Base-by-base conservation (phyloP, 2,113 vertebrate genomes). In the Campylomormyrus numenius region DNA sequence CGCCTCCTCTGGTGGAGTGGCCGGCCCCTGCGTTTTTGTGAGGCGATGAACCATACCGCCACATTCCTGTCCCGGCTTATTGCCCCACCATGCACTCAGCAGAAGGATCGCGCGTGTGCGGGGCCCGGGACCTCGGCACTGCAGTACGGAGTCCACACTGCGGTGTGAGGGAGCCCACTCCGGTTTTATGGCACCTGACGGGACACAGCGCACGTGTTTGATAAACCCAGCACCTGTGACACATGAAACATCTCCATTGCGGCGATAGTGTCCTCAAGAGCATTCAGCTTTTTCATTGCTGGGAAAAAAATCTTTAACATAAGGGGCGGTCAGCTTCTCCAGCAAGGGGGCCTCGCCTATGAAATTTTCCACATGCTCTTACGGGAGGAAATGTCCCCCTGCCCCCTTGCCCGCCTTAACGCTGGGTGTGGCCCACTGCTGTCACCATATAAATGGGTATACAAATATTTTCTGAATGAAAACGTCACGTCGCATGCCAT, bases 391-490 rank as follows among this genome's bases (percentile, higher is more conserved):
- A 89, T 5, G 39, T 46, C 50, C 46, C 0, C 5, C 89, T 5
- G 24, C 5, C 70, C 88, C 13, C 49, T 35, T 17, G 13, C 27
- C 88, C 21, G n/a, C 88, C n/a, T 21, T 49, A 7, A 5, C 1
- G 2, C 50, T 89, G 89, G 74, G 77, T n/a, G 77, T 85, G 77
- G 46, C 42, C 35, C 24, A 58, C 24, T 46, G 27, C 50, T 19
- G 48, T 46, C 1, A 3, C 39, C 42, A 5, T 17, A 49, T 15
- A 85, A 62, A 85, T 24, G 19, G 50, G 21, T 10, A 10, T 21
- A 62, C 11, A 89, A 89, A 89, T 58, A 85, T 52, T 56, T 83
- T 45, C 50, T 85, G 52, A 58, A 85, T 84, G 89, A 58, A 89
- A 84, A 46, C 42, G 39, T 19, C 13, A 52, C 24, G 13, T n/a